phyloP scores from a whole-genome alignment of 2,113 vertebrate species.

The Apeltes quadracus region DNA sequence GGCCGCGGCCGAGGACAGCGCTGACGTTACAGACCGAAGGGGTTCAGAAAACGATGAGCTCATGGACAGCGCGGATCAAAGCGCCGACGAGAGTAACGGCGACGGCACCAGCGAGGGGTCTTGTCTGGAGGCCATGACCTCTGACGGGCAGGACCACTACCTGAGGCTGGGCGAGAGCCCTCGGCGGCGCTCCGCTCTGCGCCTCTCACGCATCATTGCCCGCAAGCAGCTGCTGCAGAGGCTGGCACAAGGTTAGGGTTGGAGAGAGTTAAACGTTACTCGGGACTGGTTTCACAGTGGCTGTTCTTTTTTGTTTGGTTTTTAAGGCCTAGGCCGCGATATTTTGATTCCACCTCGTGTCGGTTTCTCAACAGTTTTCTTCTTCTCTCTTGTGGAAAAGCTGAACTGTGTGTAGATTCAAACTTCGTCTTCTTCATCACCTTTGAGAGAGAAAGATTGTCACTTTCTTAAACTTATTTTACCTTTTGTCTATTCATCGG shows the following conservation, averaged over 20 bases:
- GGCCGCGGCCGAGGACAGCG: not conserved
- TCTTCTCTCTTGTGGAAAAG: not conserved
- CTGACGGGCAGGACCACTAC: conserved; percentile 72
- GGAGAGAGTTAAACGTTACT: not conserved
- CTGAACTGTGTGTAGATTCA: not conserved
- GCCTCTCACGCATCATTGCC: conserved; percentile 78
- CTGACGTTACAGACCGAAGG: conserved; percentile 6
- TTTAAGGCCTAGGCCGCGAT: not conserved
- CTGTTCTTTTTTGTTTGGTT: not conserved
- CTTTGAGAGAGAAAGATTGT: conserved; percentile 8
- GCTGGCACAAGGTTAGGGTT: conserved; percentile 75
- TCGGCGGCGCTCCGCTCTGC: conserved; percentile 73
- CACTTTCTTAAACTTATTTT: not conserved
- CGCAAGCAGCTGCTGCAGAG: conserved; percentile 74
- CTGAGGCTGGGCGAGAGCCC: conserved; percentile 75
- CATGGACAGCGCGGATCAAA: not conserved
- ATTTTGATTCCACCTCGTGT: not conserved
- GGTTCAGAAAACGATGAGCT: conserved; percentile 1
- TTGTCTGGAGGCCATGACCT: conserved; percentile 74
- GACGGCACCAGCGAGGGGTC: conserved; percentile 50
- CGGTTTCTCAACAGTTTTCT: not conserved
- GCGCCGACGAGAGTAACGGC: conserved; percentile 36
- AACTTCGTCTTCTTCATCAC: conserved; percentile 9
- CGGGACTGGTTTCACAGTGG: not conserved
- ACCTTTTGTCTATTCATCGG: not conserved